Conservation (phyloP, 2,888 invertebrate genomes). For the Lasius fuliginosus region DNA sequence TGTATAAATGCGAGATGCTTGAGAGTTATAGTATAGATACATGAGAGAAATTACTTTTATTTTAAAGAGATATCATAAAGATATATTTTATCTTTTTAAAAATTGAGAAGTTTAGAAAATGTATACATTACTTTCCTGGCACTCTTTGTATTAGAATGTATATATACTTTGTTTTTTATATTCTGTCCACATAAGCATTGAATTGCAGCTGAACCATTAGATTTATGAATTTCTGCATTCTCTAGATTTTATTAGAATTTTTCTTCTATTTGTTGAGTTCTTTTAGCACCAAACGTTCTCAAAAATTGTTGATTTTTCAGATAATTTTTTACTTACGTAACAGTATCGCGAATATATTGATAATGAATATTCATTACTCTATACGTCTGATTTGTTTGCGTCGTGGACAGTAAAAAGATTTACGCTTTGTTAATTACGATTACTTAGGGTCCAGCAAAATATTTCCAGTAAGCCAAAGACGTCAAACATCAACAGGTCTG, state of each 20-base stretch:
- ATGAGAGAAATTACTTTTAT: no score
- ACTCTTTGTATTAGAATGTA: neutral
- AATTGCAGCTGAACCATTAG: neutral
- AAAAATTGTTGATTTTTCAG: neutral
- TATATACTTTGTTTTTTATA: neutral
- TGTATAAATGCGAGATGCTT: no score
- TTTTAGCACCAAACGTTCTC: neutral
- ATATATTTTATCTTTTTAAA: neutral
- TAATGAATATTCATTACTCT: neutral
- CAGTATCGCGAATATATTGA: neutral
- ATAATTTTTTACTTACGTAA: neutral
- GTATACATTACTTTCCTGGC: neutral
- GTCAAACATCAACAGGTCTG: constrained; percentile 89
- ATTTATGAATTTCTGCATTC: neutral
- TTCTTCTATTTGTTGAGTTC: neutral
- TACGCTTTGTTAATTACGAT: constrained; percentile 71
- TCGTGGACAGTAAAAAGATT: constrained; percentile 72
- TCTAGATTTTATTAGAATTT: neutral
- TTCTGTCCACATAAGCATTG: neutral
- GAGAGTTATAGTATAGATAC: no score
- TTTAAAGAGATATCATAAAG: no score
- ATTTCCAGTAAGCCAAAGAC: constrained; percentile 86
- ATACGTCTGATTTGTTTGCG: constrained; percentile 29
- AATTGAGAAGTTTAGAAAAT: neutral
- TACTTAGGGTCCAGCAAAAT: constrained; percentile 85